Conservation (phyloP, 2,113 vertebrate genomes). For the Microcebus tavaratra region DNA sequence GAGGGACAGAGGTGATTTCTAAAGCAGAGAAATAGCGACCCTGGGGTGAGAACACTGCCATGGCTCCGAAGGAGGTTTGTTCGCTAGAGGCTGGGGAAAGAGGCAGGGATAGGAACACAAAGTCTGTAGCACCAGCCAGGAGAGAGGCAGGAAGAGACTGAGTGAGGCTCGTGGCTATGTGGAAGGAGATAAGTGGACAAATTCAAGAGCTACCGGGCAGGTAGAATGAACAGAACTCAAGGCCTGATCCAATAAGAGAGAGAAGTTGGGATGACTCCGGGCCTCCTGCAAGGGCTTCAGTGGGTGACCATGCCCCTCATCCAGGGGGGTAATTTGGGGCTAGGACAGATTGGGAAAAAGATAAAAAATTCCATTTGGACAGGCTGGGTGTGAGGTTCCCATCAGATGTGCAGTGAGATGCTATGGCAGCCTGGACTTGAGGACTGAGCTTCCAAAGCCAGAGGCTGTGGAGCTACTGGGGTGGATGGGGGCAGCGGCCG, state of each 20-base stretch:
- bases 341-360: background rate
- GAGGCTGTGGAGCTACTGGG: fast-evolving
- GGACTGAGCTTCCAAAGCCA: background rate
- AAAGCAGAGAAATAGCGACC: background rate
- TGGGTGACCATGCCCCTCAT: background rate
- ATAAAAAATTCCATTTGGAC: background rate
- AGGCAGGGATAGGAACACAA: background rate
- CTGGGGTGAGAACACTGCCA: background rate
- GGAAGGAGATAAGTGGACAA: background rate
- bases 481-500: background rate
- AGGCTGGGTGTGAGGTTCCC: background rate
- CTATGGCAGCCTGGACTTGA: fast-evolving
- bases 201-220: background rate
- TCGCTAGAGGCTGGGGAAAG: background rate
- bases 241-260: background rate
- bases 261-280: background rate
- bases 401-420: background rate
- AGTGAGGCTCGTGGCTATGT: background rate
- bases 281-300: background rate
- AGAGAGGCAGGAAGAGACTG: background rate
- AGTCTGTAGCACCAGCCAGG: background rate
- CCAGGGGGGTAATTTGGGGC: background rate
- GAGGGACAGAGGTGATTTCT: background rate
- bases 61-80: background rate
- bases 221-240: background rate